Conservation (phyloP, 2,888 invertebrate genomes). For the Harpalus rufipes region DNA sequence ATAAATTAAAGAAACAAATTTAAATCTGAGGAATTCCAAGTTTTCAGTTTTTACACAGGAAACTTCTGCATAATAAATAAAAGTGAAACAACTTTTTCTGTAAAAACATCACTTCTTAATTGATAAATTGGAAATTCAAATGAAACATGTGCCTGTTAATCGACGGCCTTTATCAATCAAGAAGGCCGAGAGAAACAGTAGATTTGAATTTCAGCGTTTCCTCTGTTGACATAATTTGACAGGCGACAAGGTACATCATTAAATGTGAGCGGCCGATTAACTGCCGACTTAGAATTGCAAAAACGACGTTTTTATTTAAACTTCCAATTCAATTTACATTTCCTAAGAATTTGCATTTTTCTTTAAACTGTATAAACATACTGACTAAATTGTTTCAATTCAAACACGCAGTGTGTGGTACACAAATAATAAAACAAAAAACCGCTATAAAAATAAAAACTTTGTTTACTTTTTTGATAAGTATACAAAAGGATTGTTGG, state of each 20-base stretch:
- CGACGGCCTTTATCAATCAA: constrained; percentile 47
- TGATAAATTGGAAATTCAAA: constrained; percentile 59
- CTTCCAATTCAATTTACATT: constrained; percentile 26
- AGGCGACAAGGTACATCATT: constrained; percentile 56
- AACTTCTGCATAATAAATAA: constrained; percentile 47
- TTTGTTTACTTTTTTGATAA: neutral
- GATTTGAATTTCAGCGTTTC: constrained; percentile 48
- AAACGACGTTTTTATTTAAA: constrained; percentile 5
- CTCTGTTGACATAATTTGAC: constrained; percentile 61
- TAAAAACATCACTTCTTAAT: constrained; percentile 36
- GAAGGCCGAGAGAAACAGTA: constrained; percentile 33
- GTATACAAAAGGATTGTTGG: neutral
- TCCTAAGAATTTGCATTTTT: constrained; percentile 26
- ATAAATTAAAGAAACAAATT: constrained; percentile 2
- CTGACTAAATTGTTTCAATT: neutral
- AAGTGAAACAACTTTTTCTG: constrained; percentile 51
- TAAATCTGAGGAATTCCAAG: constrained; percentile 8
- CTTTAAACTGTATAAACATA: neutral
- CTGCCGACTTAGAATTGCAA: constrained; percentile 26
- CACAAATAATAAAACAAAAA: constrained; percentile 1
- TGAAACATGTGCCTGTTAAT: constrained; percentile 48
- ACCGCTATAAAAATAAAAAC: neutral
- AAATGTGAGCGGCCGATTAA: constrained; percentile 48
- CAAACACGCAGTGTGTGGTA: neutral
- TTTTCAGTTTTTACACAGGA: constrained; percentile 18